Evolutionary conservation across 2,888 invertebrate genomes (phyloP), one percentile per base, ranked within the genome.

Genomic region (Trilocha varians): DNA sequence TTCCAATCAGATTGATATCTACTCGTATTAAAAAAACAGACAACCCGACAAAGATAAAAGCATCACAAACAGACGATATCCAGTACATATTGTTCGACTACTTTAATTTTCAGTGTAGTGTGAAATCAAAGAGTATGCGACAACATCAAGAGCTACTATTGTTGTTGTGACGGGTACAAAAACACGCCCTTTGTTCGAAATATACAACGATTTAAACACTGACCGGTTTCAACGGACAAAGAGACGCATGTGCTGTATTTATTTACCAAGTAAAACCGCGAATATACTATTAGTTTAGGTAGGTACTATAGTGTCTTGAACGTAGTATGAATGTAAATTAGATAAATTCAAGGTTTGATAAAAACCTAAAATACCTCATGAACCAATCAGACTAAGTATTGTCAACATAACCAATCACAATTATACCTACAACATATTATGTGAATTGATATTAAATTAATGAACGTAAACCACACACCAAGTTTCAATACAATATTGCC

Each of bases 51-150:
- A 67, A 78, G 72, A 77, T 75, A 77, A 80, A 80, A 70, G 52
- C 58, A 58, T 62, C 62, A 78, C 63, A 67, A 68, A 70, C 64
- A 70, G 65, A 68, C 58, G 56, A 69, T 5, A 72, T 71, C 62
- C 72, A 63, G 70, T 68, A 64, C 71, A 72, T 74, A 75, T 79
- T 78, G 79, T 78, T 62, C 64, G 50, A 52, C 67, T 67, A 78
- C 85, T 85, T 75, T 63, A 78, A 82, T 80, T 85, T 78, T 70
- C 82, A 83, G 74, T 77, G 75, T 79, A 72, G 80, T 84, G 82
- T 79, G 79, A 84, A 83, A 72, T 79, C 76, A 80, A 83, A 79
- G 72, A 65, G 59, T 59, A 64, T 71, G 74, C 72, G 78, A 80
- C 76, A 75, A 74, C 64, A 65, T 64, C 64, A 56, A 62, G 72